These are phyloP conservation scores for Drosophila maculinotata DNA, from an alignment of 2,888 invertebrate species.

Conservation along the genomic window DNA sequence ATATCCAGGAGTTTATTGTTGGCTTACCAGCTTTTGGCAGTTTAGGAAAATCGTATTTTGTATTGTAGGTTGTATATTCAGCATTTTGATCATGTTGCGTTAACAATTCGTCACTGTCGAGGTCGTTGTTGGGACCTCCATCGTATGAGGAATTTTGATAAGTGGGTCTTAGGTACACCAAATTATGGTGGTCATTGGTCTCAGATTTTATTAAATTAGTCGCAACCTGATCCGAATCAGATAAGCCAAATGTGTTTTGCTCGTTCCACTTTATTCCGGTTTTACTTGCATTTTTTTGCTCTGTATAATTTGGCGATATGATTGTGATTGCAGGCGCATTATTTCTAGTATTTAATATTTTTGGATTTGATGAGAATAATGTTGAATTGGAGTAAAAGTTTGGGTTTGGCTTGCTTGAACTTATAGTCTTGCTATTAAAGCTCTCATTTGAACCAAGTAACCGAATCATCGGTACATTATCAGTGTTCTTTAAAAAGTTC, in stretches of 20 bases:
- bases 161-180: not conserved
- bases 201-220: conserved; percentile 4
- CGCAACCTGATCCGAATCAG: conserved; percentile 7
- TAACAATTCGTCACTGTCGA: not conserved
- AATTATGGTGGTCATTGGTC: not conserved
- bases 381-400: not conserved
- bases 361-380: not conserved
- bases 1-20: not conserved
- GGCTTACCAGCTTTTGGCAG: not conserved
- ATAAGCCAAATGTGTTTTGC: not conserved
- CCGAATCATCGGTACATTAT: not conserved
- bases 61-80: conserved; percentile 34
- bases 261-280: conserved; percentile 3
- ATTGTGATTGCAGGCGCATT: not conserved
- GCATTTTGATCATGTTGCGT: conserved; percentile 37
- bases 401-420: too few relatives aligned
- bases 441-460: not conserved
- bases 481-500: conserved; percentile 7
- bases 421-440: not conserved
- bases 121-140: not conserved
- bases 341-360: not conserved
- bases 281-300: not conserved
- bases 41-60: conserved; percentile 3
- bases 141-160: not conserved
- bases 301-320: too few relatives aligned